Evolutionary conservation across 1,140 invertebrate genomes (phyloP).

Genomic region (Bombus superbus): DNA sequence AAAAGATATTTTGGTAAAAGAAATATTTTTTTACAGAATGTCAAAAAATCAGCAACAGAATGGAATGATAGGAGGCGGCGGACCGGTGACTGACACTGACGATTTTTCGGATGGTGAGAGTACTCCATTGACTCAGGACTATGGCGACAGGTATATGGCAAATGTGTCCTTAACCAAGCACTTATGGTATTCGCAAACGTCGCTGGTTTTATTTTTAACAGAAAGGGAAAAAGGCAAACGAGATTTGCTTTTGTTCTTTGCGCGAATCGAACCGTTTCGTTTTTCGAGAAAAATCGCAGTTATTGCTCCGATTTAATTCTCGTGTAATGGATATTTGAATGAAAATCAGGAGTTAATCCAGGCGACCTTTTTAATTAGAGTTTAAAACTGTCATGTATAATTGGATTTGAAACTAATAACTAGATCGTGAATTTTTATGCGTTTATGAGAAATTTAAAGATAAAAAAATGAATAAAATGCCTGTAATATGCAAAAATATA

Average conservation of each 20-base stretch:
- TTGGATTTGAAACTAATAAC: no score
- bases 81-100: slow-evolving; percentile 86
- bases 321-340: not conserved
- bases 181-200: slow-evolving; percentile 18
- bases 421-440: no score
- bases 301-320: not conserved
- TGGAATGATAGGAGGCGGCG: slow-evolving; percentile 85
- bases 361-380: not conserved
- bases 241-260: not conserved
- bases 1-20: not conserved
- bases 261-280: not conserved
- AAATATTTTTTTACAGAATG: slow-evolving; percentile 69
- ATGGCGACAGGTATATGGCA: slow-evolving; percentile 90
- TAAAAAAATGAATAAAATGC: no score
- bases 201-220: not conserved
- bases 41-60: slow-evolving; percentile 80
- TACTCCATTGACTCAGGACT: slow-evolving; percentile 91
- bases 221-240: not conserved
- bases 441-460: no score
- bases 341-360: not conserved
- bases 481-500: no score
- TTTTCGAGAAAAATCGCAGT: not conserved
- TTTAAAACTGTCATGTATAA: no score
- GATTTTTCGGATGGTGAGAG: slow-evolving; percentile 93
- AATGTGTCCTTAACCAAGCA: slow-evolving; percentile 4